Conservation (phyloP, 2,113 vertebrate species). For the Percopsis transmontana region DNA sequence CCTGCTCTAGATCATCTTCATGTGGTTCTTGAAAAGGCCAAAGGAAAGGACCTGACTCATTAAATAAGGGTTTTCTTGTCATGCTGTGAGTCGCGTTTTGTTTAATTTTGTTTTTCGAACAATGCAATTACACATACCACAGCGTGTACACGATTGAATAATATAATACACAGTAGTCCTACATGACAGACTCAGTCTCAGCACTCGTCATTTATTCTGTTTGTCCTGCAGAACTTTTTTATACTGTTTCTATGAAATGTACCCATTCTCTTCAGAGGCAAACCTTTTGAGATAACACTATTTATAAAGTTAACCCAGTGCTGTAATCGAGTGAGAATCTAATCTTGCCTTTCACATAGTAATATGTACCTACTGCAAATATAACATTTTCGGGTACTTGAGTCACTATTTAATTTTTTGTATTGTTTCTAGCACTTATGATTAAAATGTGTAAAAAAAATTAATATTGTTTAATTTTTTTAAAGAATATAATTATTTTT, state of each 20-base stretch:
- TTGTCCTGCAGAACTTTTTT: slow-evolving; percentile 80
- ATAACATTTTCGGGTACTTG: slow-evolving; percentile 83
- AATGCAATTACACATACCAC: slow-evolving; percentile 68
- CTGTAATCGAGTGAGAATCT: slow-evolving; percentile 78
- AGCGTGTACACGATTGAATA: slow-evolving; percentile 55
- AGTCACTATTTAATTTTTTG: slow-evolving; percentile 94
- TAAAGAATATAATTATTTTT: slow-evolving; percentile 91
- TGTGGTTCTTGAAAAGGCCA: slow-evolving; percentile 65
- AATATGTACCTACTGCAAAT: slow-evolving; percentile 78
- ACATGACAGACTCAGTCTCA: no score
- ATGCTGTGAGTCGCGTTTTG: slow-evolving; percentile 66
- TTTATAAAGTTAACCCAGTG: slow-evolving; percentile 80
- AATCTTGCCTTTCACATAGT: slow-evolving; percentile 81
- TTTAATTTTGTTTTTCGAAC: slow-evolving; percentile 28
- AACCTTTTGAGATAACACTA: slow-evolving; percentile 73
- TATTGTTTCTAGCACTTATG: slow-evolving; percentile 97
- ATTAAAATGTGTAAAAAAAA: slow-evolving; percentile 81
- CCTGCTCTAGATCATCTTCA: slow-evolving; percentile 39
- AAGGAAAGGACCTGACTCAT: slow-evolving; percentile 69
- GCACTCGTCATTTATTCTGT: slow-evolving; percentile 68
- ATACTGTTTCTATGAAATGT: slow-evolving; percentile 85
- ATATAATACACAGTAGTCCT: slow-evolving; percentile 56
- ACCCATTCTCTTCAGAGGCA: slow-evolving; percentile 74
- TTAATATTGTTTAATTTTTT: slow-evolving; percentile 84
- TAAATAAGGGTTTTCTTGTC: slow-evolving; percentile 64